These are phyloP conservation scores for Limulus polyphemus DNA, from an alignment of 2,888 invertebrate genomes.

Conservation along the genomic window DNA sequence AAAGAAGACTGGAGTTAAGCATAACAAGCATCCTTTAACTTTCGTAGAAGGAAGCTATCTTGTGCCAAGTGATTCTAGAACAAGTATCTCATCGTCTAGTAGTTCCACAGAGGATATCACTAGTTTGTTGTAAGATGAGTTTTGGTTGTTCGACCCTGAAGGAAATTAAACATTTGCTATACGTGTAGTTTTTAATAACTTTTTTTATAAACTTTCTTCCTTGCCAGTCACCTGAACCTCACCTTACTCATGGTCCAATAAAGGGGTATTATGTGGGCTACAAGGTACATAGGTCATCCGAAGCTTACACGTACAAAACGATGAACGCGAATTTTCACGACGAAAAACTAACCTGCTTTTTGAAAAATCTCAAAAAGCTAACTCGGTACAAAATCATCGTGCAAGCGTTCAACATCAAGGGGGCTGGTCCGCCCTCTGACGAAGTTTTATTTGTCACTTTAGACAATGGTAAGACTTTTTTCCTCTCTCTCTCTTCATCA, in stretches of 20 bases:
- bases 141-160: too few species aligned
- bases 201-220: too few species aligned
- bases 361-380: constrained; percentile 20
- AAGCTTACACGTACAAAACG: constrained; percentile 35
- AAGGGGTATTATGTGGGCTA: constrained; percentile 38
- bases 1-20: too few species aligned
- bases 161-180: too few species aligned
- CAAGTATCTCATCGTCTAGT: too few species aligned
- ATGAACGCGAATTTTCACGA: constrained; percentile 22
- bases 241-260: constrained; percentile 26
- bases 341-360: constrained; percentile 9
- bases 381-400: constrained; percentile 24
- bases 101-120: too few species aligned
- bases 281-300: constrained; percentile 33
- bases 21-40: too few species aligned
- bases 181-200: too few species aligned
- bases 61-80: too few species aligned
- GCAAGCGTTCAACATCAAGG: constrained; percentile 24
- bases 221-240: constrained; percentile 21
- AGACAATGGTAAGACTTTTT: constrained; percentile 35
- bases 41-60: too few species aligned
- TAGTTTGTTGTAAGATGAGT: too few species aligned
- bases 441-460: constrained; percentile 25
- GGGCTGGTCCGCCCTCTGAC: constrained; percentile 26
- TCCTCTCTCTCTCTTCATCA: too few species aligned